Percentiles rank a stretch among this genome's conserved stretches.
These are phyloP conservation scores for Drosophila neotestacea DNA, from an alignment of 2,888 invertebrate genomes.

Conservation along the genomic window DNA sequence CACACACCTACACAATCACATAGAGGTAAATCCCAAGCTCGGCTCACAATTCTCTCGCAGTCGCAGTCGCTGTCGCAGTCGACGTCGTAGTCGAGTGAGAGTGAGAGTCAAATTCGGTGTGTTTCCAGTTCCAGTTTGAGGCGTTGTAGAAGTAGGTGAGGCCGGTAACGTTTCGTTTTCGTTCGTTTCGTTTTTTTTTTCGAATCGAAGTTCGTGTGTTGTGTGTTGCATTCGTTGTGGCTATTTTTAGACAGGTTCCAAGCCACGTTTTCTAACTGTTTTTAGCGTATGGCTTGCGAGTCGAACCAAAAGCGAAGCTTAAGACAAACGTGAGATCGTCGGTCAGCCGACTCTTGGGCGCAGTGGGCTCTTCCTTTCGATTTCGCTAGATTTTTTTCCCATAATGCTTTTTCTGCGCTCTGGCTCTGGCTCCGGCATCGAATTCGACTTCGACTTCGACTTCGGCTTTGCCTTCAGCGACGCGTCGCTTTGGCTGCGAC, in stretches of 20 bases:
- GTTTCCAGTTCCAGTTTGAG: slow-evolving; percentile 53
- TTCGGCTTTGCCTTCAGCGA: slow-evolving; percentile 14
- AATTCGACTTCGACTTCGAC: slow-evolving; percentile 1
- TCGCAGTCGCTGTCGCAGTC: slow-evolving; percentile 10
- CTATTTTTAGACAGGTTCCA: slow-evolving; percentile 84
- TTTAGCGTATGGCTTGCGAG: slow-evolving; percentile 69
- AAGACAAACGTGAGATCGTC: slow-evolving; percentile 78
- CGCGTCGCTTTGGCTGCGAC: slow-evolving; percentile 15
- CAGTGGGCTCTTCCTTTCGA: slow-evolving; percentile 84
- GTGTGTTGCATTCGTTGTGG: slow-evolving; percentile 72
- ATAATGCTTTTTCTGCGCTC: slow-evolving; percentile 74
- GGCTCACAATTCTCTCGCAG: slow-evolving; percentile 34
- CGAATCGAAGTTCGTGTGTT: slow-evolving; percentile 57
- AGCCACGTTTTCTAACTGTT: slow-evolving; percentile 84
- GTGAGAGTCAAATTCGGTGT: slow-evolving; percentile 34
- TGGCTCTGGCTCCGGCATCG: slow-evolving; percentile 6
- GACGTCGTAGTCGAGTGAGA: slow-evolving; percentile 34
- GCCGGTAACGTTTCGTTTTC: slow-evolving; percentile 62
- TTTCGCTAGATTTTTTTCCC: slow-evolving; percentile 83
- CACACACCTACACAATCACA: slow-evolving; percentile 8
- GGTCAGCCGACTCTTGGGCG: slow-evolving; percentile 60
- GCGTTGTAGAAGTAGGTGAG: slow-evolving; percentile 66
- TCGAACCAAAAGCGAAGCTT: slow-evolving; percentile 33
- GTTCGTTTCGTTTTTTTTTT: slow-evolving; percentile 58
- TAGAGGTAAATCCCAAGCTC: slow-evolving; percentile 23